Evolutionary conservation across 2,888 invertebrate species (phyloP).

Genomic region (Caenorhabditis sp.): DNA sequence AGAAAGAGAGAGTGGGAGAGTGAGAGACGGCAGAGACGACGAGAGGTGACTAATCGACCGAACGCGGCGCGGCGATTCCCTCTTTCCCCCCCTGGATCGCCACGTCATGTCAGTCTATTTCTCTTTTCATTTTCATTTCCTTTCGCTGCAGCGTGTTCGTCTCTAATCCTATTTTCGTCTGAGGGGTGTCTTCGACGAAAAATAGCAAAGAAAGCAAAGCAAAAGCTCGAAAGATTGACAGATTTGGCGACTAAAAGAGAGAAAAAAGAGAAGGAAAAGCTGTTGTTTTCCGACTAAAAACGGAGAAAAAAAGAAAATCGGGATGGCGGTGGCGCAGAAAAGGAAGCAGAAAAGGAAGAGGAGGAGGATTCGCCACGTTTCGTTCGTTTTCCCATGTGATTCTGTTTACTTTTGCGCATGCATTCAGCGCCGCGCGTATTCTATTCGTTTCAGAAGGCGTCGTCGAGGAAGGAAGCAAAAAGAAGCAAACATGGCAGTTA

Average conservation of each 20-base stretch:
- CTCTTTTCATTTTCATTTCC: slow-evolving; percentile 3
- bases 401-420: slow-evolving; percentile 26
- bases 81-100: slow-evolving; percentile 6
- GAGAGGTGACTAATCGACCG: slow-evolving; percentile 25
- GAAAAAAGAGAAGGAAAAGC: slow-evolving; percentile 1
- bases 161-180: slow-evolving; percentile 35
- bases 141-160: no score
- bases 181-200: neutral
- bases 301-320: neutral
- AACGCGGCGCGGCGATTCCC: slow-evolving; percentile 6
- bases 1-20: neutral
- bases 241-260: slow-evolving; percentile 19
- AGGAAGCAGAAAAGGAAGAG: slow-evolving; percentile 21
- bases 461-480: neutral
- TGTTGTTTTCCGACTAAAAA: slow-evolving; percentile 5
- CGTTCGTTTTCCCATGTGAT: slow-evolving; percentile 36
- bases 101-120: slow-evolving; percentile 35
- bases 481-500: slow-evolving; percentile 35
- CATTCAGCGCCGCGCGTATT: no score
- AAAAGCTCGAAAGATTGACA: slow-evolving; percentile 44
- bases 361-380: slow-evolving; percentile 34
- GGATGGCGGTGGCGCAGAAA: no score
- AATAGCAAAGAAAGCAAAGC: neutral
- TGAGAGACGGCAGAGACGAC: neutral
- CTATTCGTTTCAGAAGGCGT: neutral